These are phyloP conservation scores for Lepus oiostolus DNA, from an alignment of 2,797 vertebrate species.

Conservation along the genomic window DNA sequence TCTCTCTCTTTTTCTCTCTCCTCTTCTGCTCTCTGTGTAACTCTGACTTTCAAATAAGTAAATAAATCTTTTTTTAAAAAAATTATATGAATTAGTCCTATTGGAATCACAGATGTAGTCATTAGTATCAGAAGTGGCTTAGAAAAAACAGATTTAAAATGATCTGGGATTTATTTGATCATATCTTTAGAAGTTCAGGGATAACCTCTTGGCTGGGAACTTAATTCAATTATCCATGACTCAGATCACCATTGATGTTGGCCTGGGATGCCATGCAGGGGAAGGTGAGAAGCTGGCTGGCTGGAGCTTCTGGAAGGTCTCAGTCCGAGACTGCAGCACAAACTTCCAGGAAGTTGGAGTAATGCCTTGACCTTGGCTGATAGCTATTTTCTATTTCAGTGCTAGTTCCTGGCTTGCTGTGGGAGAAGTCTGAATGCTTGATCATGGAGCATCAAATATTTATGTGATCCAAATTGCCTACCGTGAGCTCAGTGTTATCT, in stretches of 20 bases:
- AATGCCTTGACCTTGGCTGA: neutral
- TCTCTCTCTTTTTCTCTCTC: no score
- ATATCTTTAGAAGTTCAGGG: neutral
- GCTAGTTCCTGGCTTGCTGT: neutral
- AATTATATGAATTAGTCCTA: neutral
- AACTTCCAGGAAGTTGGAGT: neutral
- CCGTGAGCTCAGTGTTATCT: neutral
- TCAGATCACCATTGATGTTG: neutral
- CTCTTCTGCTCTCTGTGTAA: no score
- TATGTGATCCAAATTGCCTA: neutral
- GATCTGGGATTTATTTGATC: conserved; percentile 19
- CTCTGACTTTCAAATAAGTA: no score
- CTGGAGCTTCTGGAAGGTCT: neutral
- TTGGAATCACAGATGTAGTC: neutral
- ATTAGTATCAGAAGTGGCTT: neutral
- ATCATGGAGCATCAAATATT: neutral
- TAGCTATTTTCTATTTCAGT: conserved; percentile 9
- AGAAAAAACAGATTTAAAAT: conserved; percentile 1
- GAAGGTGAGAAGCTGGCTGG: neutral
- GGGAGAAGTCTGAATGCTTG: neutral
- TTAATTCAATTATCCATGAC: neutral
- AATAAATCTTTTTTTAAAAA: no score
- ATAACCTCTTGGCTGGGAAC: neutral
- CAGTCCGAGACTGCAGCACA: neutral
- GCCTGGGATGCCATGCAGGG: neutral